Conservation (phyloP, 2,888 invertebrate species). For the Camptogramma bilineatum region DNA sequence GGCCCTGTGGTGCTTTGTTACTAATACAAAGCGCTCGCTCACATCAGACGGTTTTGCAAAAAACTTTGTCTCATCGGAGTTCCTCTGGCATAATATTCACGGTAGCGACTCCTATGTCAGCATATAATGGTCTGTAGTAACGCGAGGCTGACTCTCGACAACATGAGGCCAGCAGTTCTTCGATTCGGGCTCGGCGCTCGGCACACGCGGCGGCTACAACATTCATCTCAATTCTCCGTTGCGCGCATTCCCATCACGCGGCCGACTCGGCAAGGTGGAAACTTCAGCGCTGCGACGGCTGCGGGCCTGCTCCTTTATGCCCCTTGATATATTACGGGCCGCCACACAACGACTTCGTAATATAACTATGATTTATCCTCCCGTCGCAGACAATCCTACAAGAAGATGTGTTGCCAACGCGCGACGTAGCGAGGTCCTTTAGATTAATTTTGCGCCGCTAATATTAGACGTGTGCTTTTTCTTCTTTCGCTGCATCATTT, state of each 20-base stretch:
- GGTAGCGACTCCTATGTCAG: slow-evolving; percentile 28
- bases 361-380: slow-evolving; percentile 72
- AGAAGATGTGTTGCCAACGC: slow-evolving; percentile 64
- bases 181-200: slow-evolving; percentile 13
- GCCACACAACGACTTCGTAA: slow-evolving; percentile 70
- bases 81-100: slow-evolving; percentile 53
- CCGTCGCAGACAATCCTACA: slow-evolving; percentile 63
- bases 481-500: slow-evolving; percentile 54
- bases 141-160: slow-evolving; percentile 22
- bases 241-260: slow-evolving; percentile 51
- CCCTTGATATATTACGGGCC: slow-evolving; percentile 71
- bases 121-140: slow-evolving; percentile 31
- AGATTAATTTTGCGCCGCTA: slow-evolving; percentile 66
- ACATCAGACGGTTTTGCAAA: slow-evolving; percentile 67
- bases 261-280: slow-evolving; percentile 48
- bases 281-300: slow-evolving; percentile 48
- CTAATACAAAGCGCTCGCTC: slow-evolving; percentile 75
- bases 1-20: slow-evolving; percentile 72
- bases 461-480: slow-evolving; percentile 64
- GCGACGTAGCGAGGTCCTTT: slow-evolving; percentile 49
- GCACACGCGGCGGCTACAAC: slow-evolving; percentile 41
- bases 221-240: slow-evolving; percentile 58
- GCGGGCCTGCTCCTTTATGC: slow-evolving; percentile 62
- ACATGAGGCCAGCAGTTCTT: slow-evolving; percentile 25
- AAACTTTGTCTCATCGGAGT: slow-evolving; percentile 66